These are phyloP conservation scores for Drosophila dives DNA, from an alignment of 2,888 invertebrate species.

Conservation along the genomic window DNA sequence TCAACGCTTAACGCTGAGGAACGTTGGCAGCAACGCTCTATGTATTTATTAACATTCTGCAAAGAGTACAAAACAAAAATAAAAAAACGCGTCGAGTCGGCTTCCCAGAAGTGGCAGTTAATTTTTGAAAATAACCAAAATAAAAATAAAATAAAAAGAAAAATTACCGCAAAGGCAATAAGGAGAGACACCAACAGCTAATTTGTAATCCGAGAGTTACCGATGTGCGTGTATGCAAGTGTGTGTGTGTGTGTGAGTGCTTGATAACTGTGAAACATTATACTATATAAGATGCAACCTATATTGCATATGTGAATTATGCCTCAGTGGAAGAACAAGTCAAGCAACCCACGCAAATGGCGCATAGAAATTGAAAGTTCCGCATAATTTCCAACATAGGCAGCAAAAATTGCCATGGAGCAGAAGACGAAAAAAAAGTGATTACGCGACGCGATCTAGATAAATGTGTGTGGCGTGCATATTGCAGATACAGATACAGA, in stretches of 20 bases:
- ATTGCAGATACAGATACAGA: constrained; percentile 28
- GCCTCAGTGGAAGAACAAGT: constrained; percentile 35
- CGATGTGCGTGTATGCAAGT: constrained; percentile 10
- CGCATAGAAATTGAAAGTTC: constrained; percentile 72
- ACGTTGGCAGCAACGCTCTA: constrained; percentile 25
- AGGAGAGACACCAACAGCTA: constrained; percentile 43
- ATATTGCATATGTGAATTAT: background rate
- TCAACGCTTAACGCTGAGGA: constrained; percentile 22
- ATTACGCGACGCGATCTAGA: constrained; percentile 77
- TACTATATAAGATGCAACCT: constrained; percentile 9
- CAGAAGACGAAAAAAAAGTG: constrained; percentile 27
- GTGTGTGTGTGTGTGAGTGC: constrained; percentile 23
- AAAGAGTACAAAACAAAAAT: constrained; percentile 38
- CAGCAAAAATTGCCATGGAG: constrained; percentile 22
- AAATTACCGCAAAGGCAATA: constrained; percentile 40
- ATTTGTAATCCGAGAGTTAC: constrained; percentile 51
- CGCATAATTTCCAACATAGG: constrained; percentile 53
- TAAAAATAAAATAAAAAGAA: constrained; percentile 9
- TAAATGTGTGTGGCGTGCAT: constrained; percentile 42
- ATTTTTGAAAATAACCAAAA: constrained; percentile 61
- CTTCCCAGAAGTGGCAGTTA: constrained; percentile 79
- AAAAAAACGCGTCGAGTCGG: constrained; percentile 38
- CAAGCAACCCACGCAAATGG: constrained; percentile 59
- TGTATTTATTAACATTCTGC: constrained; percentile 72
- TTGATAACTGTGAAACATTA: constrained; percentile 65